Percentiles rank a stretch among this genome's conserved stretches.
These are phyloP conservation scores for Odocoileus hemionus DNA, from an alignment of 2,113 vertebrate species.

Conservation along the genomic window DNA sequence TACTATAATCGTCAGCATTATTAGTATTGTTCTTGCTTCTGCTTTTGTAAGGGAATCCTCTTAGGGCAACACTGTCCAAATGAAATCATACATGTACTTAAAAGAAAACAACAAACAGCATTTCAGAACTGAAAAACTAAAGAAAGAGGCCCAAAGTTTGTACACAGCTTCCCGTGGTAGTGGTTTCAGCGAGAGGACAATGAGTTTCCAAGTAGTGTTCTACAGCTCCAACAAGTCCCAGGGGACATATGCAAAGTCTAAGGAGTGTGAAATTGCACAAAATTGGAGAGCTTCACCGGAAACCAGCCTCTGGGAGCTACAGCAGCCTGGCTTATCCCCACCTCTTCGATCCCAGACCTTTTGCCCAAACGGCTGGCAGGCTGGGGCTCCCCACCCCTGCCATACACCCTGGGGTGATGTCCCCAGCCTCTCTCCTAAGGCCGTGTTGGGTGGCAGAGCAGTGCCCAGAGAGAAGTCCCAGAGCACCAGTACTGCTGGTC, in stretches of 20 bases:
- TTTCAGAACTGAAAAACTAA: slow-evolving; percentile 58
- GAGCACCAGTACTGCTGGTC: neutral
- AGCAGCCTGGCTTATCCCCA: neutral
- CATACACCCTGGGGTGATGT: neutral
- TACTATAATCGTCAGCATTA: neutral
- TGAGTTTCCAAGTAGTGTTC: slow-evolving; percentile 48
- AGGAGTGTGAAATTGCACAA: neutral
- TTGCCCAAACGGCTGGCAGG: neutral
- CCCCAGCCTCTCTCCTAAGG: neutral
- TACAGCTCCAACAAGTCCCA: neutral
- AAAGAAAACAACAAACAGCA: neutral
- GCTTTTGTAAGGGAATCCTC: neutral
- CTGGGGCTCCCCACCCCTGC: neutral
- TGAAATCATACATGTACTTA: neutral
- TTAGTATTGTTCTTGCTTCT: neutral
- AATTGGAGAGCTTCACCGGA: neutral
- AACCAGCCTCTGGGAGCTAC: neutral
- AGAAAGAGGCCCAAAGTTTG: slow-evolving; percentile 46
- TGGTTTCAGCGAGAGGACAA: slow-evolving; percentile 41
- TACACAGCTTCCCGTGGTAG: slow-evolving; percentile 37
- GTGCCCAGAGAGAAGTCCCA: neutral
- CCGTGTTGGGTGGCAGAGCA: neutral
- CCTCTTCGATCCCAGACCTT: neutral
- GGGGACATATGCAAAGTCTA: neutral
- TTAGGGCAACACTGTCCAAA: neutral